Conservation (phyloP, 1,140 invertebrate species). For the Tetramorium simillimum region DNA sequence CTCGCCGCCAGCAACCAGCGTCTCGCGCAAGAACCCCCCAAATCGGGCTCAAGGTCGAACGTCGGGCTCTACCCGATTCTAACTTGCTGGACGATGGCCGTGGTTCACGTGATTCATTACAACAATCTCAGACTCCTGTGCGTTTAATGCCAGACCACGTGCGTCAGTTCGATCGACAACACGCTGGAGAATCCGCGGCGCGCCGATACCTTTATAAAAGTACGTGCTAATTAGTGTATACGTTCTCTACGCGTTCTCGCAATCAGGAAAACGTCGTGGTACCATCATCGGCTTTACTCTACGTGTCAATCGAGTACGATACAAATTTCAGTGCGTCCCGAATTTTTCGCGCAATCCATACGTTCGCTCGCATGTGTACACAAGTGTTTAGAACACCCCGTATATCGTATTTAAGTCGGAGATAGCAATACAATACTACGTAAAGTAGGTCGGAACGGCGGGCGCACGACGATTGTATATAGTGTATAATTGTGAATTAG, state of each 20-base stretch:
- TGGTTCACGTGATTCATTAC: constrained; percentile 3
- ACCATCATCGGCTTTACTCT: constrained; percentile 6
- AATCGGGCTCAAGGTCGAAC: constrained; percentile 51
- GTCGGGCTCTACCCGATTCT: not conserved
- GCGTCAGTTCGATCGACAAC: not conserved
- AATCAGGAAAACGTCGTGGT: constrained; percentile 3
- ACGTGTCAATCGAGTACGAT: constrained; percentile 25
- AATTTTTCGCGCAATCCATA: constrained; percentile 36
- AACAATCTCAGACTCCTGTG: constrained; percentile 12
- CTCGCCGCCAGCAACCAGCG: constrained; percentile 81
- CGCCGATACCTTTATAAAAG: not conserved
- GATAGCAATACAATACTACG: constrained; percentile 64
- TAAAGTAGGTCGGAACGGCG: constrained; percentile 46
- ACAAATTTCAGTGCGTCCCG: not conserved
- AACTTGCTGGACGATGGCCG: constrained; percentile 13
- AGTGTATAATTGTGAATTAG: constrained; percentile 75
- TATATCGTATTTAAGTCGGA: constrained; percentile 40
- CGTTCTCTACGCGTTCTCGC: constrained; percentile 14
- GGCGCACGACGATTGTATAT: constrained; percentile 61
- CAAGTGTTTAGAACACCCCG: constrained; percentile 44
- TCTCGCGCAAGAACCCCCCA: constrained; percentile 80
- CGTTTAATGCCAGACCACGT: not conserved
- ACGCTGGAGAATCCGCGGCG: not conserved
- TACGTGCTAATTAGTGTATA: constrained; percentile 35
- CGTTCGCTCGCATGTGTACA: constrained; percentile 31